Conservation (phyloP, 2,888 invertebrate species). For the Melieria picta region DNA sequence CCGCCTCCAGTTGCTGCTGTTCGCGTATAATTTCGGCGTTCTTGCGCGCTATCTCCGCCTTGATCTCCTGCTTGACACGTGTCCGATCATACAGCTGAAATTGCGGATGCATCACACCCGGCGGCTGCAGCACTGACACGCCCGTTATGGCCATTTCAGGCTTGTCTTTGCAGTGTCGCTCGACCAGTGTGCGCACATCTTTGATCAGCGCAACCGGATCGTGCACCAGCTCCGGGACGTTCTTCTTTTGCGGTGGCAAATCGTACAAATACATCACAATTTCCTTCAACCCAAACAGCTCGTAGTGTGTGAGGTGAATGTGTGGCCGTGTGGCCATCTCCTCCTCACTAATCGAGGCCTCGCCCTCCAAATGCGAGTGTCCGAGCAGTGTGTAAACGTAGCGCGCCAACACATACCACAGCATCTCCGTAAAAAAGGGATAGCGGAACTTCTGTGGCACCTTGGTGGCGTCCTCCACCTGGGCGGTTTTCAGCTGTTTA, state of each 20-base stretch:
- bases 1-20: constrained; percentile 55
- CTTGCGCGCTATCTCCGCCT: constrained; percentile 60
- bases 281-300: constrained; percentile 83
- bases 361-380: constrained; percentile 76
- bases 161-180: constrained; percentile 88
- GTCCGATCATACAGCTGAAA: constrained; percentile 60
- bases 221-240: constrained; percentile 88
- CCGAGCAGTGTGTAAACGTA: constrained; percentile 90
- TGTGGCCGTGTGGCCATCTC: constrained; percentile 67
- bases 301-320: constrained; percentile 81
- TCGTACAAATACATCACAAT: constrained; percentile 92
- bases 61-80: constrained; percentile 61
- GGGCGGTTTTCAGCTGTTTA: constrained; percentile 94
- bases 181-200: constrained; percentile 88
- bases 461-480: constrained; percentile 94
- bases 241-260: constrained; percentile 88
- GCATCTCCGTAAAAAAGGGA: constrained; percentile 97
- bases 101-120: constrained; percentile 44
- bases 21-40: constrained; percentile 59
- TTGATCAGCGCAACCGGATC: constrained; percentile 90
- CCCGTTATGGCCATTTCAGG: constrained; percentile 87
- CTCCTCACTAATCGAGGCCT: constrained; percentile 57
- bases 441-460: constrained; percentile 98
- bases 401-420: constrained; percentile 96
- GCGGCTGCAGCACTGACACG: constrained; percentile 74